Evolutionary conservation across 2,888 invertebrate species (phyloP).

Genomic region (Encarsia formosa): DNA sequence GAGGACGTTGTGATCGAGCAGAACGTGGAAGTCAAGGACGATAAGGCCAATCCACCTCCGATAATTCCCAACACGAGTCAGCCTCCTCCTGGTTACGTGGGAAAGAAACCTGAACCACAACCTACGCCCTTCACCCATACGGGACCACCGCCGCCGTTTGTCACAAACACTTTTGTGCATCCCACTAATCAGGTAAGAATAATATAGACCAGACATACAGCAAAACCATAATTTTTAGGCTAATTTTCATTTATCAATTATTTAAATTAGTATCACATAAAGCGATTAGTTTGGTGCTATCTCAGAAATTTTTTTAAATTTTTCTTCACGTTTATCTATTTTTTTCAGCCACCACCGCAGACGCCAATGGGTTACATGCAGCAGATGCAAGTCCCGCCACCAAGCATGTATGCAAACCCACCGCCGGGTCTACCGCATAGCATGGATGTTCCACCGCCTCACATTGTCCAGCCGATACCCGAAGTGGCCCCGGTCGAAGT

Average conservation of each 20-base stretch:
- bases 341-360: constrained; percentile 10
- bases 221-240: background rate
- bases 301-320: constrained; percentile 10
- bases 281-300: background rate
- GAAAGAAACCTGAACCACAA: constrained; percentile 25
- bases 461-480: constrained; percentile 32
- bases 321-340: background rate
- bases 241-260: background rate
- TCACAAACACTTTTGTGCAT: constrained; percentile 39
- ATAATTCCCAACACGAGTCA: constrained; percentile 23
- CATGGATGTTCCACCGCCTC: constrained; percentile 25
- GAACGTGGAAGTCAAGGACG: constrained; percentile 15
- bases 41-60: constrained; percentile 27
- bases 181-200: constrained; percentile 28
- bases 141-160: constrained; percentile 41
- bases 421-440: constrained; percentile 44
- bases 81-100: constrained; percentile 22
- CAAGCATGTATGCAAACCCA: constrained; percentile 37
- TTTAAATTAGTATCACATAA: background rate
- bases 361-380: constrained; percentile 23
- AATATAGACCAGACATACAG: background rate
- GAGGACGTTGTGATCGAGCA: constrained; percentile 47
- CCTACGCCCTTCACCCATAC: constrained; percentile 38
- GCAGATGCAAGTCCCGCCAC: constrained; percentile 29
- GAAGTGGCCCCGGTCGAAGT: constrained; percentile 27